phyloP scores from a whole-genome alignment of 1,140 invertebrate genomes.

The Drosophila pallidifrons region DNA sequence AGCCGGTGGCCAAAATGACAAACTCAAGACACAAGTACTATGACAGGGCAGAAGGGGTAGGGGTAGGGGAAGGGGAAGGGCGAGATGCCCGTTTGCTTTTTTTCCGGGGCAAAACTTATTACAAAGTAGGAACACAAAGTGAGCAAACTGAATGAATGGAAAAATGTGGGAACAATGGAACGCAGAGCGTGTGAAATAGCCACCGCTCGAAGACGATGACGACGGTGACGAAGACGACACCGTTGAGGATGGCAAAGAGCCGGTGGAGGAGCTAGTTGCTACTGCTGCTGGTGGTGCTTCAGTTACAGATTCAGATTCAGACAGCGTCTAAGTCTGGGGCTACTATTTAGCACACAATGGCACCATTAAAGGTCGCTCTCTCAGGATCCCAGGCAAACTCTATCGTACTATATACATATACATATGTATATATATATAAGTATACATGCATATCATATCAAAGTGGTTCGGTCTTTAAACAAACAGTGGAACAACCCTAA shows the following conservation, averaged over 20 bases:
- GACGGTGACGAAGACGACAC: constrained; percentile 24
- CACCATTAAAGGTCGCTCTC: constrained; percentile 70
- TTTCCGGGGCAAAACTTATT: constrained; percentile 72
- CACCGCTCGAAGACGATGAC: constrained; percentile 42
- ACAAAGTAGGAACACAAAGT: constrained; percentile 79
- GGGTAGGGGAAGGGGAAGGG: neutral
- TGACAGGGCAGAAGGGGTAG: neutral
- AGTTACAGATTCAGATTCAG: constrained; percentile 39
- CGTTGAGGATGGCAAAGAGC: constrained; percentile 27
- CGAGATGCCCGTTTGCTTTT: constrained; percentile 17
- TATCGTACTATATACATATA: constrained; percentile 23
- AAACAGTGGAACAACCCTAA: neutral
- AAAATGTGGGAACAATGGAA: constrained; percentile 80
- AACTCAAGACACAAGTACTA: constrained; percentile 23
- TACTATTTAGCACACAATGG: constrained; percentile 81
- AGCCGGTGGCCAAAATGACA: constrained; percentile 46
- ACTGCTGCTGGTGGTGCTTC: constrained; percentile 46
- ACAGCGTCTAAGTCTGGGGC: constrained; percentile 33
- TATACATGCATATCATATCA: constrained; percentile 15
- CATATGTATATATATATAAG: constrained; percentile 21
- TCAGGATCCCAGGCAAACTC: constrained; percentile 54
- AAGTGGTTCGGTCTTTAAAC: constrained; percentile 11
- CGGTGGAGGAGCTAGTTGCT: constrained; percentile 14
- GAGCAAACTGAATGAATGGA: constrained; percentile 77
- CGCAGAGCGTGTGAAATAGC: constrained; percentile 71